Evolutionary conservation across 2,888 invertebrate genomes (phyloP).

Genomic region (Theodoxus fluviatilis): DNA sequence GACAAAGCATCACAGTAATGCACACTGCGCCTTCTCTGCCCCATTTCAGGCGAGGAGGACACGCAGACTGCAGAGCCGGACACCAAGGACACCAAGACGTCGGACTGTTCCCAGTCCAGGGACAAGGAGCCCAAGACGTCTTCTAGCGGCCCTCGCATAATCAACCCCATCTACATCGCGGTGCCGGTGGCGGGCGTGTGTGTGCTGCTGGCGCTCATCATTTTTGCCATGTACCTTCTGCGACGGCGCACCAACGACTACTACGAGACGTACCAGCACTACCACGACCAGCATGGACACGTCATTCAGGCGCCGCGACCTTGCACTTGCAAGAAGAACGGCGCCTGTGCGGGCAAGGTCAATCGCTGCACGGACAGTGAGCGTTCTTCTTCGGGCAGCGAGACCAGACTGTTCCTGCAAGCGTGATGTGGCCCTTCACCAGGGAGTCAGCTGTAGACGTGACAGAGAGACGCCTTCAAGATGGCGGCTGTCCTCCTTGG

Average conservation of each 20-base stretch:
- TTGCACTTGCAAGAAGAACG: slow-evolving; percentile 31
- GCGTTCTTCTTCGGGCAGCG: slow-evolving; percentile 57
- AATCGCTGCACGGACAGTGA: slow-evolving; percentile 59
- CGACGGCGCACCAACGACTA: slow-evolving; percentile 52
- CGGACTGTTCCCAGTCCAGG: too few species aligned
- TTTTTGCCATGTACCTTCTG: slow-evolving; percentile 63
- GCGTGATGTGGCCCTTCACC: slow-evolving; percentile 33
- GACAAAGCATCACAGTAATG: too few species aligned
- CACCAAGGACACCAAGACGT: slow-evolving; percentile 11
- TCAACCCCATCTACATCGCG: slow-evolving; percentile 64
- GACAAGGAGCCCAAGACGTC: too few species aligned
- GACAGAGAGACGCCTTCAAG: too few species aligned
- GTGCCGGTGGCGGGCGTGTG: slow-evolving; percentile 63
- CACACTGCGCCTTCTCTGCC: too few species aligned
- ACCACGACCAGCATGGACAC: slow-evolving; percentile 39
- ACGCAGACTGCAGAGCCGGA: slow-evolving; percentile 14
- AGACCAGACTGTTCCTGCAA: slow-evolving; percentile 56
- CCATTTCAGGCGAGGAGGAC: too few species aligned
- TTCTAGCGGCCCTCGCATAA: slow-evolving; percentile 34
- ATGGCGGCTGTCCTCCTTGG: too few species aligned
- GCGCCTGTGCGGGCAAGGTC: slow-evolving; percentile 34
- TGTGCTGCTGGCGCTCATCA: slow-evolving; percentile 60
- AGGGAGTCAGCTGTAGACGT: too few species aligned
- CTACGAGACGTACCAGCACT: slow-evolving; percentile 34
- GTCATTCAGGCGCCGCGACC: slow-evolving; percentile 34